phyloP scores from a whole-genome alignment of 2,113 vertebrate species.

The Seriola quinqueradiata region DNA sequence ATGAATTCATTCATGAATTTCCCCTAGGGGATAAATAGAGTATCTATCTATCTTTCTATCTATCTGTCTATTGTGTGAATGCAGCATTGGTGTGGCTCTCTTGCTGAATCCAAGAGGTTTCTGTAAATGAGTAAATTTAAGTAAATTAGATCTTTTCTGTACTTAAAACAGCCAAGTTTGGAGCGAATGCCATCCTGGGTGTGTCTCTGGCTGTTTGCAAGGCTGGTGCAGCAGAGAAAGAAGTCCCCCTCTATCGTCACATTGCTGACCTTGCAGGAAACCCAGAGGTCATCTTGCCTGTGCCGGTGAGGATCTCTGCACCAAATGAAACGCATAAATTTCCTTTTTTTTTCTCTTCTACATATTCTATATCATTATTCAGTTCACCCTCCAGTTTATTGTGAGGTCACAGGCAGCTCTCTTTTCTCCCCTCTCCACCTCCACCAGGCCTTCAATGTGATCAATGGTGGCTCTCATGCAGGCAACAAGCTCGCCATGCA shows the following conservation, averaged over 20 bases:
- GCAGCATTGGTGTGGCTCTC: neutral
- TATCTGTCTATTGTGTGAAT: neutral
- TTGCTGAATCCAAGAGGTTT: neutral
- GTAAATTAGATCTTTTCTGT: neutral
- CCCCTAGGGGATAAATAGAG: no score
- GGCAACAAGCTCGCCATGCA: conserved; percentile 99
- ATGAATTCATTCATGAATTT: neutral
- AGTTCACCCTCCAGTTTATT: neutral
- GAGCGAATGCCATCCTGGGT: conserved; percentile 96
- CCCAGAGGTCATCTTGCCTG: conserved; percentile 92
- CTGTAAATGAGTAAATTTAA: neutral
- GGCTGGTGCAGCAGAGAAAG: conserved; percentile 97
- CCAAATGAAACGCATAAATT: neutral
- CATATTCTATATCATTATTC: neutral
- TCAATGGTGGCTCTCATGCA: conserved; percentile 97
- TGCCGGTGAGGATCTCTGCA: conserved; percentile 88
- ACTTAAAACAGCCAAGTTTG: conserved; percentile 89
- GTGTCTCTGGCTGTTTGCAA: conserved; percentile 97
- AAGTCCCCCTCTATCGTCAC: conserved; percentile 94
- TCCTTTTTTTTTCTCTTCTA: neutral
- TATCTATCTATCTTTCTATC: no score
- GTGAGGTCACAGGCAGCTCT: neutral
- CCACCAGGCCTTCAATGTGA: conserved; percentile 95
- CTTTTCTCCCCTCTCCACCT: neutral
- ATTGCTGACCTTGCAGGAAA: conserved; percentile 96